Evolutionary conservation across 2,888 invertebrate genomes (phyloP).

Genomic region (Tubulanus polymorphus): DNA sequence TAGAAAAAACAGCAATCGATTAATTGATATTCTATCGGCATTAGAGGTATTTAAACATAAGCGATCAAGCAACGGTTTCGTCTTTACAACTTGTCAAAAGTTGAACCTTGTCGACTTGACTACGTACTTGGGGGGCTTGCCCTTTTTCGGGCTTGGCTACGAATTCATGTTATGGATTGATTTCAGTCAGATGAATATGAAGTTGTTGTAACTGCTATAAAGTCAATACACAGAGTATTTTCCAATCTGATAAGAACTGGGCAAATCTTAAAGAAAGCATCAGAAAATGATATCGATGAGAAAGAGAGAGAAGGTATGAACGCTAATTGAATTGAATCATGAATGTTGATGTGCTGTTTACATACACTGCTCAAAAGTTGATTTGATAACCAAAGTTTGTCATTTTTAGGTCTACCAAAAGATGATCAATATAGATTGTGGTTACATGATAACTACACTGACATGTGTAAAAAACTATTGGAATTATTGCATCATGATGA

Average conservation of each 20-base stretch:
- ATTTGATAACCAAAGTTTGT: not conserved
- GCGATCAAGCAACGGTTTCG: not conserved
- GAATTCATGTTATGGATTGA: no score
- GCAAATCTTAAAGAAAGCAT: constrained; percentile 6
- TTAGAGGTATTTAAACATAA: constrained; percentile 20
- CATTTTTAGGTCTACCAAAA: not conserved
- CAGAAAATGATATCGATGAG: not conserved
- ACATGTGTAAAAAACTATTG: constrained; percentile 62
- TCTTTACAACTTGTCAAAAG: not conserved
- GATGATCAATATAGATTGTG: constrained; percentile 58
- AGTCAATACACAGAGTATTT: constrained; percentile 31
- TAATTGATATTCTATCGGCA: constrained; percentile 28
- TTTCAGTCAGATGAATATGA: constrained; percentile 27
- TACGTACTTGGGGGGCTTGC: no score
- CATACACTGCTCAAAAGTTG: not conserved
- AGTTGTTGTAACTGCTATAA: constrained; percentile 24
- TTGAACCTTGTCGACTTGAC: not conserved
- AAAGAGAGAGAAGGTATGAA: not conserved
- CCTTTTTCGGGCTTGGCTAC: no score
- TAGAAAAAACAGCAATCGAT: constrained; percentile 30
- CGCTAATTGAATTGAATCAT: not conserved
- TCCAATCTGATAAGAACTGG: constrained; percentile 17
- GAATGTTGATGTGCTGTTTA: not conserved
- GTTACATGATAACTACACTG: constrained; percentile 68
- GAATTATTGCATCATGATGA: constrained; percentile 60